Evolutionary conservation across 2,888 invertebrate species (phyloP), one percentile per base, ranked within the genome.

Genomic region (Sabellastarte sp.): DNA sequence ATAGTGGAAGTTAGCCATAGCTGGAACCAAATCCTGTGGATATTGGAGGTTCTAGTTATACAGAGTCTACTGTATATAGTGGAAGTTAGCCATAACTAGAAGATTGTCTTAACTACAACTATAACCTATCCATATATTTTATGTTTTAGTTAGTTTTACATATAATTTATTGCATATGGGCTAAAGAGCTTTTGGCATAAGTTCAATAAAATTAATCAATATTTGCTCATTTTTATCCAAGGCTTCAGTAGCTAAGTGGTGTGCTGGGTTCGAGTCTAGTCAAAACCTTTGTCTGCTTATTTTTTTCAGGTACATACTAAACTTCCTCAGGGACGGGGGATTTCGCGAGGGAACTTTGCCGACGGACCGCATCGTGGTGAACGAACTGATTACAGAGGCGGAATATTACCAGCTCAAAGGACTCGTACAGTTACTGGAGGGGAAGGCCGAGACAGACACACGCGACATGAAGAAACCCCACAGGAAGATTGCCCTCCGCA

Each of bases 291-390:
- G n/a, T n/a, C n/a, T n/a, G n/a, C n/a, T n/a, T n/a, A n/a, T n/a
- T n/a, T n/a, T n/a, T n/a, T n/a, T 10, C 41, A 32, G 67, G 29
- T 76, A 78, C 65, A 76, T 80, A 58, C 68, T 81, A 66, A 80
- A 80, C 65, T 80, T 77, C 66, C 70, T 81, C 59, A 69, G 81
- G n/a, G 81, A 81, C 64, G 79, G 80, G 15, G 77, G 76, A 30
- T 69, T 78, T 30, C 53, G 71, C 2, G 60, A 67, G 2, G 68
- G 69, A 1, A 64, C 68, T 1, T 52, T 75, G n/a, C 70, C 73
- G 3, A 51, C 55, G 1, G 66, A 70, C 3, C 28, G 20, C 2
- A 63, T 60, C 51, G 55, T 74, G n/a, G 58, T 76, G 3, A 65
- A 64, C 28, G 75, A 76, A 58, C 57, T 76, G 3, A 57, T 70